phyloP scores from a whole-genome alignment of 1,140 invertebrate species.

The Lepidurus packardi region DNA sequence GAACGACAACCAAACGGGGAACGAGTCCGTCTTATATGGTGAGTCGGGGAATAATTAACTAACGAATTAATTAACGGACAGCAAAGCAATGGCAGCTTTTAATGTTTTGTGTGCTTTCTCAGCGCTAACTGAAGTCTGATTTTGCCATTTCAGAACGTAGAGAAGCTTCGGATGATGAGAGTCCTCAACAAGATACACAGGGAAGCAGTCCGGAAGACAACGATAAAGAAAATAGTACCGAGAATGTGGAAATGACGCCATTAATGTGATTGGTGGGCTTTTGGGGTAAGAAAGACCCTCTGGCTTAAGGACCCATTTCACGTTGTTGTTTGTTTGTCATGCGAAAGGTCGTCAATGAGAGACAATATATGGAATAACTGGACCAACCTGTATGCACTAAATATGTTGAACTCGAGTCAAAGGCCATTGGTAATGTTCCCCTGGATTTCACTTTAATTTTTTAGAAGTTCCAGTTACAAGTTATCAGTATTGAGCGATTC shows the following conservation, averaged over 20 bases:
- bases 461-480: too few relatives aligned
- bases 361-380: too few relatives aligned
- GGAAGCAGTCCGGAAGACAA: background rate
- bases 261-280: background rate
- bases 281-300: background rate
- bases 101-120: background rate
- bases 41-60: background rate
- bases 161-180: background rate
- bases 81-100: background rate
- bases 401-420: too few relatives aligned
- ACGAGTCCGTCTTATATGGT: background rate
- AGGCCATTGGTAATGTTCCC: too few relatives aligned
- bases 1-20: background rate
- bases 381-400: too few relatives aligned
- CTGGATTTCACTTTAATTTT: too few relatives aligned
- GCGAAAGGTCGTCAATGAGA: too few relatives aligned
- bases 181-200: background rate
- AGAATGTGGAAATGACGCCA: background rate
- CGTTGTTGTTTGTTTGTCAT: too few relatives aligned
- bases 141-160: background rate
- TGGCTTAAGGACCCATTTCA: too few relatives aligned
- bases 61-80: too few relatives aligned
- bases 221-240: constrained; percentile 3
- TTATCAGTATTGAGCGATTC: too few relatives aligned
- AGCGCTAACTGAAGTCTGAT: background rate